Conservation (phyloP, 1,140 invertebrate genomes). For the Ylistrum balloti region DNA sequence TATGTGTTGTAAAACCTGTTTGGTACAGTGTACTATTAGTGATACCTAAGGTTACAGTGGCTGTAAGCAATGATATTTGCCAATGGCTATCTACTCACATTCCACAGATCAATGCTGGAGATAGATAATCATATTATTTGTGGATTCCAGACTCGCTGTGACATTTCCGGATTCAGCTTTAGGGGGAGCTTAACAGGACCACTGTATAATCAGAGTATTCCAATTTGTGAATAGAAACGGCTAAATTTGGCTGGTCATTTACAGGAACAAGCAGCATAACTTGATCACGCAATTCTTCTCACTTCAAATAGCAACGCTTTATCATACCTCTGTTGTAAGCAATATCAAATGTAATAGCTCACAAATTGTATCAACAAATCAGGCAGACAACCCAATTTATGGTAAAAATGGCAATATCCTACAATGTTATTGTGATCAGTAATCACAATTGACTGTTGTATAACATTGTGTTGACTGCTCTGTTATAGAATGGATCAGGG, state of each 20-base stretch:
- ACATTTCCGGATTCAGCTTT: not conserved
- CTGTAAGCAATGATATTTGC: no score
- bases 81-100: not conserved
- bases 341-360: not conserved
- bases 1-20: no score
- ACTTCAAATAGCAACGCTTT: not conserved
- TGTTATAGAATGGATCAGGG: no score
- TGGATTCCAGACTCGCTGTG: not conserved
- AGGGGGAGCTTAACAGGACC: not conserved
- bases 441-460: not conserved
- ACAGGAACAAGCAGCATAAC: not conserved
- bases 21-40: no score
- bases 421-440: not conserved
- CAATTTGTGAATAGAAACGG: not conserved
- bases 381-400: not conserved
- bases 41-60: no score
- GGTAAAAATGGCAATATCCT: not conserved
- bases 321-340: not conserved
- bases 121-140: constrained; percentile 29
- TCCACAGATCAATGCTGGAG: not conserved
- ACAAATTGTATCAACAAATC: not conserved
- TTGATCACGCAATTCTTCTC: not conserved
- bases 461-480: not conserved
- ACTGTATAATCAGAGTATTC: not conserved
- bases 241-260: not conserved